Evolutionary conservation across 2,113 vertebrate genomes (phyloP), one percentile per base, ranked within the genome.

Genomic region (Calidris pugnax): DNA sequence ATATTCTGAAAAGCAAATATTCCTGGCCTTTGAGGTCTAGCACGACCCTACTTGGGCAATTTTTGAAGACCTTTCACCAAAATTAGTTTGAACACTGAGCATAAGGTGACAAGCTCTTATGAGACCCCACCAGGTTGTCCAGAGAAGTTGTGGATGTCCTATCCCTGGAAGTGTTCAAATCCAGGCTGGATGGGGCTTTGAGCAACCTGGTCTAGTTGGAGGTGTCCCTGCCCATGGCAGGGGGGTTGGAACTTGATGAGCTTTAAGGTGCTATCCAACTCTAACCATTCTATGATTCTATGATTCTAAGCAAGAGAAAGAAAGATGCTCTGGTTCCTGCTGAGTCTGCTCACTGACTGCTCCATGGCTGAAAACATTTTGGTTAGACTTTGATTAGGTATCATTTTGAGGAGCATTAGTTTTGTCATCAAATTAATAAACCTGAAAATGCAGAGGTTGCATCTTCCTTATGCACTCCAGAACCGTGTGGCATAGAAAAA

Each of bases 401-500:
- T 87, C 16, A 39, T 17, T 55, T 76, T 55, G 10, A 80, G 41
- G 14, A 59, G 4, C 41, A 71, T 63, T 83, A 86, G 2, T 14
- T 82, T 95, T 90, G 9, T 27, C 37, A 43, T 35, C 35, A 79
- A 69, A 79, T 32, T 55, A 53, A 64, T 30, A 63, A 79, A 39
- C 4, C 12, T 56, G 45, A 85, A 83, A 84, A 80, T 43, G 26
- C 24, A 92, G 45, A 62, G 26, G 6, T 37, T 1, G 2, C 4
- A 7, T 23, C 37, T 85, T 48, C n/a, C 48, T 53, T 28, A 37
- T 72, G 12, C 22, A 24, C 43, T 57, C 18, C 39, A 78, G 22
- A 85, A 66, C 12, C 0, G 0, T 51, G 71, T 1, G 2, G 21
- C 0, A 0, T 11, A 30, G 16, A 10, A 55, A 55, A 53, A 53